These are phyloP conservation scores for Cephonodes hylas DNA, from an alignment of 2,888 invertebrate genomes.

Conservation along the genomic window DNA sequence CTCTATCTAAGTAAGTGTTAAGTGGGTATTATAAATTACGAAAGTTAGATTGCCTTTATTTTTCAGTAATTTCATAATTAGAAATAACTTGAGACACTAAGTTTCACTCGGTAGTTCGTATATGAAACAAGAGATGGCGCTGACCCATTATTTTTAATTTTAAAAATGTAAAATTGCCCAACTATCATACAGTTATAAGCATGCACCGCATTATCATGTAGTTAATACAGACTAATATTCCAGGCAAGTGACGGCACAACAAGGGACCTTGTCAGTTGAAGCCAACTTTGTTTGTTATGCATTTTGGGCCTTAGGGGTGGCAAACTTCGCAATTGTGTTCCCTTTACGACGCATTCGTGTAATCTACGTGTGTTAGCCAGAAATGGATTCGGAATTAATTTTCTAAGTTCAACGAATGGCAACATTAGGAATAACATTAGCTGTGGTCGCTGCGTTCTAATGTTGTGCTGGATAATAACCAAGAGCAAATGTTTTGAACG, in stretches of 20 bases:
- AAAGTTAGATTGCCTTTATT: too few species aligned
- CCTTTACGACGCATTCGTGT: conserved; percentile 12
- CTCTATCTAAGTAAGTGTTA: too few species aligned
- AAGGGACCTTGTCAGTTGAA: conserved; percentile 23
- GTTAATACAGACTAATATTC: conserved; percentile 18
- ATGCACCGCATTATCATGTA: not conserved
- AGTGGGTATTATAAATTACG: too few species aligned
- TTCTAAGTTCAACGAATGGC: not conserved
- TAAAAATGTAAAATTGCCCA: too few species aligned
- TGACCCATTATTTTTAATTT: too few species aligned
- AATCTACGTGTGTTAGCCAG: not conserved
- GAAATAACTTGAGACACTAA: too few species aligned
- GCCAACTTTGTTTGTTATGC: conserved; percentile 31
- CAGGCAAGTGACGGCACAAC: conserved; percentile 16
- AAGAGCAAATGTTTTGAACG: too few species aligned
- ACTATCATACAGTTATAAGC: not conserved
- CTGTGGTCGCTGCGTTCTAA: too few species aligned
- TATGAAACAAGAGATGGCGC: too few species aligned
- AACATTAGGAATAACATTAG: not conserved
- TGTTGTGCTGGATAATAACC: too few species aligned
- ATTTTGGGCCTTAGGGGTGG: conserved; percentile 35
- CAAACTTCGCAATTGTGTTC: conserved; percentile 22
- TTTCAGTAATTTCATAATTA: too few species aligned
- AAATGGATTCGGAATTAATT: not conserved
- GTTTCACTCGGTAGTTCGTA: too few species aligned